phyloP scores from a whole-genome alignment of 2,888 invertebrate species.

The Bedellia somnulentella region DNA sequence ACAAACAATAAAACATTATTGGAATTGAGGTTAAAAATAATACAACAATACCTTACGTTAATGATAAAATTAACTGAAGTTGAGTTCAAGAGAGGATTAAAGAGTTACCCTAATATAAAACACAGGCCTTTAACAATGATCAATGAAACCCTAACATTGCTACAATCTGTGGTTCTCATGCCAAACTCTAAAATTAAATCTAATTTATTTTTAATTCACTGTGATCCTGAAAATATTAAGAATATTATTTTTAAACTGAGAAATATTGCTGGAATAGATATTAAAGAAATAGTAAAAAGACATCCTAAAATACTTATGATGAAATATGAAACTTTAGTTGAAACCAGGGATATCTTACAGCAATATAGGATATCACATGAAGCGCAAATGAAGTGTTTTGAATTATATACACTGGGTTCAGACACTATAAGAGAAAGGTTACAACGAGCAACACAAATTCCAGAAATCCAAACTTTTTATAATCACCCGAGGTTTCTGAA shows the following conservation, averaged over 20 bases:
- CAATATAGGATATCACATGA: constrained; percentile 35
- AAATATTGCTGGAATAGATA: constrained; percentile 39
- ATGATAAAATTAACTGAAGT: constrained; percentile 32
- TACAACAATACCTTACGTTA: constrained; percentile 44
- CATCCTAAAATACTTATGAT: constrained; percentile 39
- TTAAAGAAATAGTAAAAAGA: constrained; percentile 41
- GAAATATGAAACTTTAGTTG: constrained; percentile 25
- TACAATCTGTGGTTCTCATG: constrained; percentile 33
- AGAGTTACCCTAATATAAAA: constrained; percentile 45
- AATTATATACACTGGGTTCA: constrained; percentile 39
- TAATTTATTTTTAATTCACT: constrained; percentile 42
- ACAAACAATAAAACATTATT: constrained; percentile 25
- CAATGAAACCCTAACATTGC: constrained; percentile 32
- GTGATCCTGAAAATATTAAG: constrained; percentile 40
- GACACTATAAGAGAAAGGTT: constrained; percentile 33
- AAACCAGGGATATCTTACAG: constrained; percentile 31
- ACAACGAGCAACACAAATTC: constrained; percentile 28
- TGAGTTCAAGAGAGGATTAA: constrained; percentile 34
- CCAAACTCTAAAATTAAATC: constrained; percentile 37
- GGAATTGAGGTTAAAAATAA: constrained; percentile 34
- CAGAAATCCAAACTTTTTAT: constrained; percentile 36
- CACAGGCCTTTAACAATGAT: constrained; percentile 40
- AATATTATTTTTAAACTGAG: constrained; percentile 29
- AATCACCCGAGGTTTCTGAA: constrained; percentile 46
- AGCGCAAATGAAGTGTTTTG: constrained; percentile 44